Evolutionary conservation across 2,888 invertebrate species (phyloP), one percentile per base, ranked within the genome.

Genomic region (Nephrotoma appendiculata): DNA sequence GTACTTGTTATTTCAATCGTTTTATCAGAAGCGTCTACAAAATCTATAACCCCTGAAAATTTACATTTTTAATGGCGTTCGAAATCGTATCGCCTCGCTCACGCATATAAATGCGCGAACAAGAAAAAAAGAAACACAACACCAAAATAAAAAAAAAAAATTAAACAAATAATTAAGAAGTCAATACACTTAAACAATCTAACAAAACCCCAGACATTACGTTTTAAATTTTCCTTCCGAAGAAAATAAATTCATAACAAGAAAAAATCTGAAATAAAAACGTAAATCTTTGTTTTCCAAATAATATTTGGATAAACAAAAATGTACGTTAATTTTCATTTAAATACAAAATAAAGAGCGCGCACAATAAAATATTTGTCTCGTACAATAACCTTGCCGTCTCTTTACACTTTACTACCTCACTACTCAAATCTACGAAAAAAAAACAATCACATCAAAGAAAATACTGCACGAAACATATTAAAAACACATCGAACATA

Each of bases 341-440:
- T 6, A 44, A 86, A 86, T 85, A n/a, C 31, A 48, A 19, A 31
- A 86, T 86, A 44, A 45, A 44, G 44, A 44, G 15, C 86, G 31
- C 41, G 48, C 44, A 85, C 15, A 86, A 41, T 9, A 86, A 48
- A 86, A 41, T 19, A 83, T 31, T 15, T 44, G 48, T 86, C 48
- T 48, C 86, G 86, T 86, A 86, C 86, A 86, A 86, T 86, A 86
- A 86, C 86, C 86, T 86, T 86, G 86, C 41, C 44, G 44, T 71
- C 31, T 71, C 31, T 71, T 71, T 71, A 71, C 71, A 71, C 71
- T 71, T 57, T 57, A 71, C 71, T 71, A 71, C 31, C 71, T 71
- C 71, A 71, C 71, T 31, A n/a, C n/a, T n/a, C n/a, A 5, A 71
- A 19, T 71, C 7, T 31, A 71, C 15, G 15, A 15, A 31, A 71